Base-by-base conservation (phyloP, 2,113 vertebrate species). In the Cyphomyrus plagiostoma region DNA sequence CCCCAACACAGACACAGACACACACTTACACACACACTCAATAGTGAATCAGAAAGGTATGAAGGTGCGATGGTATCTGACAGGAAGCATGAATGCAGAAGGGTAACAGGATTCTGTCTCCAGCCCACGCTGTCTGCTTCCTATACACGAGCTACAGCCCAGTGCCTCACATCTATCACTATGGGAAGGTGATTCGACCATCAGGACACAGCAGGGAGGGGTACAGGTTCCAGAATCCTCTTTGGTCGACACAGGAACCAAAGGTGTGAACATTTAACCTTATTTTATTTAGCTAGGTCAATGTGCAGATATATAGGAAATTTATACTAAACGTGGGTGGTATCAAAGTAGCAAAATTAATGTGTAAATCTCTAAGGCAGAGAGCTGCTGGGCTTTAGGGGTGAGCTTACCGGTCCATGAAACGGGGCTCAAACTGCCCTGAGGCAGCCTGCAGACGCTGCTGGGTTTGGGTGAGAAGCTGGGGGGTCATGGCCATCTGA, bases 401-500 rank as follows among this genome's bases (percentile, higher is more conserved):
- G 21, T 80, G 56, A 66, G 90, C 91, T 91, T 92, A 99, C 98
- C 98, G 97, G 90, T 98, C 97, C 89, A 97, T 94, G 90, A 97
- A 94, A 1, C 95, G 96, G 66, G 96, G 95, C 90, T 99, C 97
- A 19, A 98, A 97, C 91, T 97, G 96, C 1, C 96, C 11, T 0
- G 97, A 95, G 58, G 97, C 93, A 0, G 95, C 93, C 86, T 97
- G 97, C 66, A 97, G 93, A 89, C 96, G 97, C 93, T 97, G 98
- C 92, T 97, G 97, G 1, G 94, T 94, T 82, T 97, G 91, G 8
- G 95, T 88, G 90, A 97, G 93, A 89, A 98, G 93, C 93, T 97
- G 96, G 9, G 97, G 96, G 77, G 97, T 97, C 92, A 97, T 95
- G 84, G 97, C 95, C 97, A 98, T 97, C 93, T 97, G 97, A 93